Conservation (phyloP, 2,888 invertebrate species). For the Archips crataeganus region DNA sequence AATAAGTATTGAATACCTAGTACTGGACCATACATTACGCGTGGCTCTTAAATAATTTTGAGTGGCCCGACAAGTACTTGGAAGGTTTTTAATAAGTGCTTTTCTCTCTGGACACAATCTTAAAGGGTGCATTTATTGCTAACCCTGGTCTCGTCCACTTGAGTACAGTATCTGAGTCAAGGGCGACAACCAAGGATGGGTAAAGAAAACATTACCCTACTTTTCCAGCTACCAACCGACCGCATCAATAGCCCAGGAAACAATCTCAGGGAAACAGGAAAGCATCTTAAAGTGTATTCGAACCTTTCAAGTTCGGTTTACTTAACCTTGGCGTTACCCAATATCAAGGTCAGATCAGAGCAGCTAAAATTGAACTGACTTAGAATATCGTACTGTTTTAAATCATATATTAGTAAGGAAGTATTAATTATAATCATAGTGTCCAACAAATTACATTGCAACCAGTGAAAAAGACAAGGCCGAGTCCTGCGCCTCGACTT, state of each 20-base stretch:
- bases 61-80: too few relatives aligned
- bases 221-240: neutral
- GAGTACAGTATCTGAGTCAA: constrained; percentile 10
- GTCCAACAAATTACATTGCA: neutral
- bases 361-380: neutral
- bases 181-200: constrained; percentile 11
- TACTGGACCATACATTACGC: too few relatives aligned
- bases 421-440: neutral
- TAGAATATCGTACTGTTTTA: neutral
- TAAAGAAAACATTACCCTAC: constrained; percentile 9
- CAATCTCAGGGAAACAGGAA: constrained; percentile 3
- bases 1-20: too few relatives aligned
- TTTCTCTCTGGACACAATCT: neutral
- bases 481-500: too few relatives aligned
- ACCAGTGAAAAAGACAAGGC: neutral
- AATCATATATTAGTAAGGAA: neutral
- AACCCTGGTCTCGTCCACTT: neutral
- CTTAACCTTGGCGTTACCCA: neutral
- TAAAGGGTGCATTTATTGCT: neutral
- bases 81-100: too few relatives aligned
- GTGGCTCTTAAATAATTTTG: too few relatives aligned
- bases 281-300: neutral
- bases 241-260: constrained; percentile 18
- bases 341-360: neutral
- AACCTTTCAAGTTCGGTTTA: constrained; percentile 4